phyloP scores from a whole-genome alignment of 2,888 invertebrate species.

The Colletes collaris region DNA sequence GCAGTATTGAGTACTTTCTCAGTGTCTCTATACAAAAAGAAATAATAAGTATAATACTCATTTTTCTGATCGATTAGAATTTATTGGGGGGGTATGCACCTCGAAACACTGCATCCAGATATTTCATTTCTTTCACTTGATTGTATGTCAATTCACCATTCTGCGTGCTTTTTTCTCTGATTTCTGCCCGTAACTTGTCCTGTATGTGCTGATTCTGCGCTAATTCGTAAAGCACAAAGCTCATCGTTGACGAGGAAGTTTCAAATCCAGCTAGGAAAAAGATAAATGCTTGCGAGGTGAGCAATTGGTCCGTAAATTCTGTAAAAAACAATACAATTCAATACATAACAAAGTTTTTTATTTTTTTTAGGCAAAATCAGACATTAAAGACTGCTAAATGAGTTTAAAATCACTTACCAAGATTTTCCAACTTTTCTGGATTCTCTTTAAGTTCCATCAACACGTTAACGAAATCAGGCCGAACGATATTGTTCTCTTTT shows the following conservation, averaged over 20 bases:
- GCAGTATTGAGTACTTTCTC: conserved; percentile 82
- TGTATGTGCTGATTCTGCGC: conserved; percentile 68
- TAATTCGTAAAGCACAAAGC: conserved; percentile 70
- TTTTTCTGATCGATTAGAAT: too few relatives aligned
- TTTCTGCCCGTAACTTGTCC: conserved; percentile 55
- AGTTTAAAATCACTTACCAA: neutral
- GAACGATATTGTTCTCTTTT: neutral
- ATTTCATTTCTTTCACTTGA: neutral
- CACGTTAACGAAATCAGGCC: conserved; percentile 2
- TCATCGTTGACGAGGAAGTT: conserved; percentile 43
- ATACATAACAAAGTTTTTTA: too few relatives aligned
- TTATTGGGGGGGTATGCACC: neutral
- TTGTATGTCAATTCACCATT: neutral
- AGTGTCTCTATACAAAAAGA: conserved; percentile 79
- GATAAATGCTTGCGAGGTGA: conserved; percentile 70
- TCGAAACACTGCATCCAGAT: conserved; percentile 3
- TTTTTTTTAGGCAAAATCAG: too few relatives aligned
- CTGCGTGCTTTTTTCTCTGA: neutral
- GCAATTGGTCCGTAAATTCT: conserved; percentile 63
- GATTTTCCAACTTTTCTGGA: neutral
- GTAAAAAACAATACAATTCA: conserved; percentile 23
- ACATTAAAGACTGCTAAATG: too few relatives aligned
- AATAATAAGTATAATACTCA: too few relatives aligned
- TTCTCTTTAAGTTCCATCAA: neutral
- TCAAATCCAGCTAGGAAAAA: conserved; percentile 74